Conservation (phyloP, 2,797 vertebrate genomes). For the Enteromius paludinosus region DNA sequence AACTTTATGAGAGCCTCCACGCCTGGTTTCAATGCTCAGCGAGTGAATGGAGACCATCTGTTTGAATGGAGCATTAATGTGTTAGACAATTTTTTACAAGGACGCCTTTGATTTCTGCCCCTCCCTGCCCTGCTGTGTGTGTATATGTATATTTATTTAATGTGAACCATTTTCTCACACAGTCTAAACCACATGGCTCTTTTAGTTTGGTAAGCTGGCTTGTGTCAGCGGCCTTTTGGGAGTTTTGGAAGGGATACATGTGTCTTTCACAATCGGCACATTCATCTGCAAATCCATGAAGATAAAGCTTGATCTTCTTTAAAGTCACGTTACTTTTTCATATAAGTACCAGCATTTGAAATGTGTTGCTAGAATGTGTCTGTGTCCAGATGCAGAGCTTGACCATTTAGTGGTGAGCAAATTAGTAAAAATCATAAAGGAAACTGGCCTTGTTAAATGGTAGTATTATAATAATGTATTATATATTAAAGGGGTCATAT, state of each 20-base stretch:
- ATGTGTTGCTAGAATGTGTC: neutral
- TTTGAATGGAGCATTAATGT: conserved; percentile 56
- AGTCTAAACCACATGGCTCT: conserved; percentile 51
- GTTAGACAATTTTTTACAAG: conserved; percentile 52
- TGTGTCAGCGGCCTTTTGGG: conserved; percentile 16
- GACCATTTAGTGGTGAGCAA: neutral
- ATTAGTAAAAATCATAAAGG: neutral
- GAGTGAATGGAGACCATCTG: conserved; percentile 57
- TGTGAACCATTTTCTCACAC: conserved; percentile 50
- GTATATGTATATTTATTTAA: conserved; percentile 52
- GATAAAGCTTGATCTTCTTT: neutral
- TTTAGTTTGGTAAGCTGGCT: conserved; percentile 35
- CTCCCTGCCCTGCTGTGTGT: conserved; percentile 41
- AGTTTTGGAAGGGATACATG: conserved; percentile 23
- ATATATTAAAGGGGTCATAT: too few species aligned
- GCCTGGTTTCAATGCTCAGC: conserved; percentile 51
- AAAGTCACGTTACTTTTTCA: neutral
- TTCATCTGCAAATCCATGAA: neutral
- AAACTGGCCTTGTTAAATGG: neutral
- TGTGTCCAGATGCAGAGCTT: neutral
- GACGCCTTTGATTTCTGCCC: conserved; percentile 49
- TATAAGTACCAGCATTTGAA: neutral
- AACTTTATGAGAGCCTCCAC: conserved; percentile 51
- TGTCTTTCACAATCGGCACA: conserved; percentile 7
- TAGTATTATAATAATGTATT: too few species aligned